These are phyloP conservation scores for Murina feae DNA, from an alignment of 2,113 vertebrate species.

Conservation along the genomic window DNA sequence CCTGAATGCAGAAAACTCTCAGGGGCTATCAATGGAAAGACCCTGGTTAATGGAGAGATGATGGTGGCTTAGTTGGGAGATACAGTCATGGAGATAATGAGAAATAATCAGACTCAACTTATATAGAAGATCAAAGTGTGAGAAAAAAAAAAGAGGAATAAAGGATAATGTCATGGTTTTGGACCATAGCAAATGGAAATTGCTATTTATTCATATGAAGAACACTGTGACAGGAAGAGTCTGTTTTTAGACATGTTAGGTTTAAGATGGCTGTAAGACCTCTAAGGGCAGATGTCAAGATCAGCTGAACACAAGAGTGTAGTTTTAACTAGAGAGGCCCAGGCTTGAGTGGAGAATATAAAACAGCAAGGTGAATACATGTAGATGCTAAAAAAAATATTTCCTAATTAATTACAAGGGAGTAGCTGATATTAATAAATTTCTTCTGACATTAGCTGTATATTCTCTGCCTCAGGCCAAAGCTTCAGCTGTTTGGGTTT, in stretches of 20 bases:
- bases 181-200: constrained; percentile 4
- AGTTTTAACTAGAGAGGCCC: neutral
- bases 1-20: neutral
- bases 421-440: neutral
- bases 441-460: neutral
- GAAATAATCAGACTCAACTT: neutral
- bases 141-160: neutral
- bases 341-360: neutral
- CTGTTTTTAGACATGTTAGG: neutral
- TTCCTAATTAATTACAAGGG: neutral
- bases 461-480: neutral
- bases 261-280: neutral
- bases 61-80: neutral
- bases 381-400: neutral
- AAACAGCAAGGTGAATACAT: neutral
- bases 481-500: neutral
- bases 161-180: neutral
- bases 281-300: neutral
- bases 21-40: neutral
- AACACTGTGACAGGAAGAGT: neutral
- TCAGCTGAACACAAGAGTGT: neutral
- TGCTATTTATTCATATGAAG: neutral
- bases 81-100: neutral
- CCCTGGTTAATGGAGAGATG: neutral
- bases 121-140: neutral